Percentiles rank a stretch among this genome's conserved stretches.
Evolutionary conservation across 2,888 invertebrate genomes (phyloP).

Genomic region (Spialia ferax): DNA sequence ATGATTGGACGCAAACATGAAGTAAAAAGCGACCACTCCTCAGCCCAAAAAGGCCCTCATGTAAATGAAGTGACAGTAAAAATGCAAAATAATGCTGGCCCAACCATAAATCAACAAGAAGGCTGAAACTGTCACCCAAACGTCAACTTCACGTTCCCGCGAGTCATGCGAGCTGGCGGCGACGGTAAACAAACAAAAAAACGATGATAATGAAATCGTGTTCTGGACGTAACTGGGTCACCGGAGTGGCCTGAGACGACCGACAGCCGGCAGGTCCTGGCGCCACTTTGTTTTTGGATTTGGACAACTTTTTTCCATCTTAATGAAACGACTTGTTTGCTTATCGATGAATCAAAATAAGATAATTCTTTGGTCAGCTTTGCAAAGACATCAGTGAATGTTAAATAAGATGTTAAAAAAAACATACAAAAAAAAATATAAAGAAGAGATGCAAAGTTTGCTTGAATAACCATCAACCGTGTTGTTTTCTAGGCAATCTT

Average conservation of each 20-base stretch:
- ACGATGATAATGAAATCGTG: conserved; percentile 21
- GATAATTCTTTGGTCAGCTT: neutral
- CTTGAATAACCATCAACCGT: neutral
- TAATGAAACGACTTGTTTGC: conserved; percentile 1
- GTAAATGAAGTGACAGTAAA: conserved; percentile 17
- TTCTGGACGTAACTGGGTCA: conserved; percentile 20
- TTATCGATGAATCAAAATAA: neutral
- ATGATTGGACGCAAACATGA: neutral
- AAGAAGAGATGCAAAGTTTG: neutral
- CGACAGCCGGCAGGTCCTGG: conserved; percentile 10
- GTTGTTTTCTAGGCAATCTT: neutral
- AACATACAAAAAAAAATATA: neutral
- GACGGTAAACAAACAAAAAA: conserved; percentile 25
- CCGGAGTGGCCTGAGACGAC: conserved; percentile 6
- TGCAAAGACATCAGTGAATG: neutral
- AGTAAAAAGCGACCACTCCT: neutral
- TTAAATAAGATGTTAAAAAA: neutral
- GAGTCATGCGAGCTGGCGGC: conserved; percentile 26
- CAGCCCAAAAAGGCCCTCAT: neutral
- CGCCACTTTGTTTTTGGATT: conserved; percentile 22
- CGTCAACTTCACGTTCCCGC: conserved; percentile 9
- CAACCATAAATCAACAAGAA: conserved; percentile 23
- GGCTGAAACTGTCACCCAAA: conserved; percentile 9
- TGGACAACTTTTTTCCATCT: neutral
- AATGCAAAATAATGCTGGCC: conserved; percentile 17